Conservation (phyloP, 2,888 invertebrate species). For the Beris chalybata region DNA sequence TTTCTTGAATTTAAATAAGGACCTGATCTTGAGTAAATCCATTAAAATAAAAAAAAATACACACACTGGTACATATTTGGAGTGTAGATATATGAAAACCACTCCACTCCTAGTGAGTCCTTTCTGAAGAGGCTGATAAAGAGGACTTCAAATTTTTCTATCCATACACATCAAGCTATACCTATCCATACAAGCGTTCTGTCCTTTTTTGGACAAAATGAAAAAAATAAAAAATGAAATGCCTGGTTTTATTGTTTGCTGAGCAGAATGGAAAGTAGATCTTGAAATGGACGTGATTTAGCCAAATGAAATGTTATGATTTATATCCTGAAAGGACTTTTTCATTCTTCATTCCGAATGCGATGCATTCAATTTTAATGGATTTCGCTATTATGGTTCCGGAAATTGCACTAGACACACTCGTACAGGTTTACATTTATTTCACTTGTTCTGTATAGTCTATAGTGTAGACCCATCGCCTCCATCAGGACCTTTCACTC, state of each 20-base stretch:
- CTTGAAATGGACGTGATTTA: slow-evolving; percentile 24
- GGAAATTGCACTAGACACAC: no score
- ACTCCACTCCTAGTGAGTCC: neutral
- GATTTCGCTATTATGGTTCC: neutral
- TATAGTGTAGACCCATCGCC: no score
- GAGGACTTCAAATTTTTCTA: slow-evolving; percentile 1
- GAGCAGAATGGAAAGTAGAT: slow-evolving; percentile 21
- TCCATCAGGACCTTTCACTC: no score
- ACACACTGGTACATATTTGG: neutral
- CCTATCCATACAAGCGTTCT: neutral
- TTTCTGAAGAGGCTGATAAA: slow-evolving; percentile 8
- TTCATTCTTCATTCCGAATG: slow-evolving; percentile 7
- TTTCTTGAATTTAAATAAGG: slow-evolving; percentile 18
- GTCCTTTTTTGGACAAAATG: slow-evolving; percentile 1
- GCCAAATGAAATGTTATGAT: slow-evolving; percentile 17
- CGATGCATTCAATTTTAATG: neutral
- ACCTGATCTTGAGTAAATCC: slow-evolving; percentile 18
- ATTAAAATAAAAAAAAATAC: slow-evolving; percentile 12
- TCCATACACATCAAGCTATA: neutral
- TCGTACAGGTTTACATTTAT: no score
- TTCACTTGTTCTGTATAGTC: no score
- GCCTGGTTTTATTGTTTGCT: slow-evolving; percentile 18
- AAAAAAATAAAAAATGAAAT: neutral
- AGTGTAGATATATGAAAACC: neutral
- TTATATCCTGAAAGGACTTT: slow-evolving; percentile 17